Base-by-base conservation (phyloP, 2,888 invertebrate species). In the Drosophila robusta region DNA sequence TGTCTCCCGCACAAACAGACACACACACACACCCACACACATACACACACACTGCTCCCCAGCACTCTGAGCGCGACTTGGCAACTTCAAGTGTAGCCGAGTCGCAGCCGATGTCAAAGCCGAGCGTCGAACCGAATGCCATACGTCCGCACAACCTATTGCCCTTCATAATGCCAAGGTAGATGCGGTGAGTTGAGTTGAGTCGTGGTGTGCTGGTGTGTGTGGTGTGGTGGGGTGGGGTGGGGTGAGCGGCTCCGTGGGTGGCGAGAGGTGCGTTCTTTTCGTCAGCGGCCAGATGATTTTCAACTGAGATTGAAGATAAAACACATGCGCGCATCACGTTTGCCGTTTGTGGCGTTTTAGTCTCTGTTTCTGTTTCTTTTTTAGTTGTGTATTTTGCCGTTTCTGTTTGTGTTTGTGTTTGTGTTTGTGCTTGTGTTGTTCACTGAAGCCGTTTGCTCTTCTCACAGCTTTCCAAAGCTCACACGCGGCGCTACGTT, bases 321-420 rank as follows among this genome's bases (percentile, higher is more conserved):
- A 83, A 83, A 88, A 83, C 80, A 84, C 83, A 88, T 84, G 83
- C 83, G 83, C 83, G 87, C 83, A 86, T 86, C 83, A 79, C 87
- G 74, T 83, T 86, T 88, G 66, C 74, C 72, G 80, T 74, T 79
- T 84, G 69, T 80, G 84, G 69, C 72, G 57, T 56, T 78, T 70
- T 52, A 69, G 64, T 64, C 60, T 63, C 56, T 51, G 62, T 63
- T 70, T 52, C 71, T 47, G 65, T 67, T 70, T 71, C 68, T 52
- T 61, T 67, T 68, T 65, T 54, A 58, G 69, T 61, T 61, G 34
- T 51, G 32, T 38, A 44, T 42, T 58, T 50, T 71, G 46, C 51
- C 58, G 64, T 71, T 73, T 78, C 44, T 70, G 58, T 80, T 80
- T 82, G 63, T 77, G 74, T 69, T 71, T 77, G 77, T 70, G 58